Conservation (phyloP, 1,140 invertebrate genomes). For the Leguminivora glycinivorella region DNA sequence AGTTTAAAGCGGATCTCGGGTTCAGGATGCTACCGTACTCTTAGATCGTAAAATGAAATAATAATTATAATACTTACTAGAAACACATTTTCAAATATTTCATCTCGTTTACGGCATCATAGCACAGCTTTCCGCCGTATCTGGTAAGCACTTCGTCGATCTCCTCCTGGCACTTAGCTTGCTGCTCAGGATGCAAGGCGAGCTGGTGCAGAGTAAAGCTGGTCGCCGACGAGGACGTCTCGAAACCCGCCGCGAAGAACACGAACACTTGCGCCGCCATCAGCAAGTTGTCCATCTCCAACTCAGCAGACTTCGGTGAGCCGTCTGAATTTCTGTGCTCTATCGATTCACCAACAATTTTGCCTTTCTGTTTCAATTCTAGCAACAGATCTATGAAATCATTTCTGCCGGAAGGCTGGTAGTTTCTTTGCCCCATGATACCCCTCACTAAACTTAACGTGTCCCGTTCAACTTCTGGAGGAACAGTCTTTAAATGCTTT, state of each 20-base stretch:
- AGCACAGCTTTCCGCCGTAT: conserved; percentile 51
- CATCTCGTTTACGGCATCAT: conserved; percentile 60
- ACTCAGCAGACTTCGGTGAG: conserved; percentile 32
- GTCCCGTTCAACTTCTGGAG: conserved; percentile 29
- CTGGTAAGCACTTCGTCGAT: conserved; percentile 64
- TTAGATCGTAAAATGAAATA: too few relatives aligned
- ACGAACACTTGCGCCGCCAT: too few relatives aligned
- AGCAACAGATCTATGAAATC: conserved; percentile 79
- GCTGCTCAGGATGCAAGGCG: conserved; percentile 77
- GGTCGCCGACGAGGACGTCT: conserved; percentile 79
- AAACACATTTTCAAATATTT: conserved; percentile 54
- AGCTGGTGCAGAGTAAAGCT: conserved; percentile 73
- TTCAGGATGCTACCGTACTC: too few relatives aligned
- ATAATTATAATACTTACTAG: conserved; percentile 34
- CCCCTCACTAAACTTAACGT: conserved; percentile 30
- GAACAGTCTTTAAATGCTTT: conserved; percentile 31
- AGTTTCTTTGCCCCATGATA: conserved; percentile 34
- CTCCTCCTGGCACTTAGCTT: conserved; percentile 78
- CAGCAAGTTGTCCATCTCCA: conserved; percentile 40
- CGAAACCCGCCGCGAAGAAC: conserved; percentile 52
- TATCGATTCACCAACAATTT: conserved; percentile 49
- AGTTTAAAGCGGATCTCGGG: too few relatives aligned
- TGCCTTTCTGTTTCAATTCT: conserved; percentile 63
- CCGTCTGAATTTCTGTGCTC: conserved; percentile 65
- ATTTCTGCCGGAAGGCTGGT: conserved; percentile 55